A percentile compares a stretch with the other conserved stretches of the same genome.
Evolutionary conservation across 2,888 invertebrate species (phyloP).

Genomic region (Thalpophila matura): DNA sequence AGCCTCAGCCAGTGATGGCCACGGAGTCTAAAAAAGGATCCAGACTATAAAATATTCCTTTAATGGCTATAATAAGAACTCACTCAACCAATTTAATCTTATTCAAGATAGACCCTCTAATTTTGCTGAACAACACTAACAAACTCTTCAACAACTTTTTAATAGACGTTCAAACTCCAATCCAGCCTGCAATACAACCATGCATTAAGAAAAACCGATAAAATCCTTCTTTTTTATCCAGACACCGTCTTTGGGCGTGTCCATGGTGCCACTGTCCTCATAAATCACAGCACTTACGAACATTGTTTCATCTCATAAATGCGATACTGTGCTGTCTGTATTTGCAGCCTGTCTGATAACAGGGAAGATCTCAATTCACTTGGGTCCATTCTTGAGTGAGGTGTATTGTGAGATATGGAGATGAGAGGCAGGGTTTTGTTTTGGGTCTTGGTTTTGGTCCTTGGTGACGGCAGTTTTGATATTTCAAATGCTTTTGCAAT

Average conservation of each 20-base stretch:
- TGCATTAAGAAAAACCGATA: constrained; percentile 49
- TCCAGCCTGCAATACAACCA: constrained; percentile 40
- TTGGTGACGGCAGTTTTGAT: not conserved
- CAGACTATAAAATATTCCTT: too few species aligned
- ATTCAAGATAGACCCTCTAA: not conserved
- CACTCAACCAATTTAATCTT: too few species aligned
- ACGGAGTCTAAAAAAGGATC: too few species aligned
- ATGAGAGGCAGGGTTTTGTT: constrained; percentile 53
- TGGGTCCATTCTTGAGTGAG: constrained; percentile 53
- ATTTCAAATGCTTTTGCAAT: too few species aligned
- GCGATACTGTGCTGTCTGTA: constrained; percentile 77
- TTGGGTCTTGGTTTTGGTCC: constrained; percentile 7
- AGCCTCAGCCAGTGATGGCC: too few species aligned
- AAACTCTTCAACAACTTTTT: not conserved
- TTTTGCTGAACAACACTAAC: not conserved
- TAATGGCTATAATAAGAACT: too few species aligned
- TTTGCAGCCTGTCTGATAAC: constrained; percentile 70
- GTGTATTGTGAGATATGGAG: constrained; percentile 53
- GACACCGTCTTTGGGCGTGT: constrained; percentile 68
- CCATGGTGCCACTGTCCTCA: constrained; percentile 72
- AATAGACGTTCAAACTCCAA: constrained; percentile 23
- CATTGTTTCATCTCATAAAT: constrained; percentile 82
- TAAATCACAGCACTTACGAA: constrained; percentile 82
- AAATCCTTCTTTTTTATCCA: constrained; percentile 45
- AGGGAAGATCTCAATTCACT: constrained; percentile 54